These are phyloP conservation scores for Reticulitermes speratus DNA, from an alignment of 1,140 invertebrate species.

Conservation along the genomic window DNA sequence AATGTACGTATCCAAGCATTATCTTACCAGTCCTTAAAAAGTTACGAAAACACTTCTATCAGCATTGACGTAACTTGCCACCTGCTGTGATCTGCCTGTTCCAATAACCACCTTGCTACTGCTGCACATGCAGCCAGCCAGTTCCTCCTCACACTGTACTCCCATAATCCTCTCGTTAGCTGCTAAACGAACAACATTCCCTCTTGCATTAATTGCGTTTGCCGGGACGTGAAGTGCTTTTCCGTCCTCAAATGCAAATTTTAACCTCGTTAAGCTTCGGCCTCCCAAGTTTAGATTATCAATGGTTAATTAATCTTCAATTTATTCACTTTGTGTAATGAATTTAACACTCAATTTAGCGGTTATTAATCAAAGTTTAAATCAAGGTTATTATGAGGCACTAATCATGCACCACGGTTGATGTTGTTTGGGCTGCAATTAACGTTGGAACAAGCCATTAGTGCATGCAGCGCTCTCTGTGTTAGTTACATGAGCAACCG, in stretches of 20 bases:
- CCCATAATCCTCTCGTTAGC: slow-evolving; percentile 26
- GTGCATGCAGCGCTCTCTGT: background rate
- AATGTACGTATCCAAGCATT: too few species aligned
- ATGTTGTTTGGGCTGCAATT: slow-evolving; percentile 32
- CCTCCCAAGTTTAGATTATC: slow-evolving; percentile 52
- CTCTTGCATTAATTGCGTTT: slow-evolving; percentile 47
- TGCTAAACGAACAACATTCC: slow-evolving; percentile 31
- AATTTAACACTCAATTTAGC: slow-evolving; percentile 54
- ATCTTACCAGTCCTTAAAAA: too few species aligned
- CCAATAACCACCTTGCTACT: background rate
- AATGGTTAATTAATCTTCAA: slow-evolving; percentile 55
- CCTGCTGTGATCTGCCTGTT: background rate
- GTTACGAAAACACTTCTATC: too few species aligned
- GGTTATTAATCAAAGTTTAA: slow-evolving; percentile 54
- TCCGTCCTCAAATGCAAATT: slow-evolving; percentile 54
- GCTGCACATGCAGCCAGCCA: background rate
- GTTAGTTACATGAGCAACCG: background rate
- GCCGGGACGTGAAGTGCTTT: slow-evolving; percentile 48
- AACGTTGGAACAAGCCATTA: slow-evolving; percentile 26
- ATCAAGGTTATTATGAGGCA: slow-evolving; percentile 46
- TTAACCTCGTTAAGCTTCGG: slow-evolving; percentile 50
- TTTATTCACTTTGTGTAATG: slow-evolving; percentile 54
- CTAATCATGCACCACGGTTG: slow-evolving; percentile 31
- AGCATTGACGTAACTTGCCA: too few species aligned
- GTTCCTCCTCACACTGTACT: background rate